Evolutionary conservation across 2,888 invertebrate genomes (phyloP), one percentile per base, ranked within the genome.

Genomic region (Hylaea fasciaria): DNA sequence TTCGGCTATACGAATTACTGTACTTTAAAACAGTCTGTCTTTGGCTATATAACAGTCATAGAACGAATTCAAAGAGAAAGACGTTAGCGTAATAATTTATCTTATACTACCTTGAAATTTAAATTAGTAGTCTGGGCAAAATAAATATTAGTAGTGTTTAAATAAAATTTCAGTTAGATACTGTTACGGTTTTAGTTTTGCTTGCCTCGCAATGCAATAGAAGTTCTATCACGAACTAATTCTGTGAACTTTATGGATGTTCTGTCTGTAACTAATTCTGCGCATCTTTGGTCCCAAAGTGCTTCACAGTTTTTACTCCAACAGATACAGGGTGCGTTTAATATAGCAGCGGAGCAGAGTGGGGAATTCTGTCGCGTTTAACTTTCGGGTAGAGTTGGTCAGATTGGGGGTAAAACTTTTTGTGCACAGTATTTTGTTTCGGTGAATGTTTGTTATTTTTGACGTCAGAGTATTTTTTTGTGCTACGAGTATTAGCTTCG

Each of bases 321-420:
- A 50, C 61, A 56, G 60, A 60, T 57, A 48, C 53, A 59, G 57
- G 55, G 53, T 52, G 54, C 53, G 52, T 60, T 64, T 65, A 64
- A 64, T 66, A 66, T 57, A 51, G 62, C 52, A 50, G 40, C 48
- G 12, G 61, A 69, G 65, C 56, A 58, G 48, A 59, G 62, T 32
- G 9, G 32, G 32, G 32, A 32, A 32, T 32, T 32, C 61, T 57
- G 64, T 65, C 64, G 60, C 64, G 57, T 54, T 58, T 60, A 69
- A 69, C 69, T 69, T 69, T 66, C 55, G 60, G 57, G 64, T 48
- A 37, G 67, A 66, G 69, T 64, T 65, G 67, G 67, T 65, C 57
- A 66, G 66, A 67, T 64, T 64, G 53, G 48, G 64, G 58, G 39
- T 40, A 48, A 60, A 60, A 65, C 58, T 66, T 65, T 68, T 66